Conservation (phyloP, 1,140 invertebrate genomes). For the Panonychus citri region DNA sequence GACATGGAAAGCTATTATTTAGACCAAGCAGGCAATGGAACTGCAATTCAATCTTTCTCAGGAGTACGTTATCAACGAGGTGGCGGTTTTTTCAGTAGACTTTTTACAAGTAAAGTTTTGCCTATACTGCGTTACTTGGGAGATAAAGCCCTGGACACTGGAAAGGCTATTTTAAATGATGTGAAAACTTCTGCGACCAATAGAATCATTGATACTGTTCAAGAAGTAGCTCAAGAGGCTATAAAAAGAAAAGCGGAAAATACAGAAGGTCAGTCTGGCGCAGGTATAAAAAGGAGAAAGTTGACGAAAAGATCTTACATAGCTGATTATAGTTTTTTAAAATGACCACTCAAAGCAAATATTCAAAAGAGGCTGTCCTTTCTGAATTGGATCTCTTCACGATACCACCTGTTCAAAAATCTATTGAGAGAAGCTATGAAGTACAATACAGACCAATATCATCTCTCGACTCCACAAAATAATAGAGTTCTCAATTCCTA, state of each 20-base stretch:
- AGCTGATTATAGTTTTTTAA: neutral
- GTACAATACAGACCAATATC: slow-evolving; percentile 24
- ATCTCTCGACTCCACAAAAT: slow-evolving; percentile 19
- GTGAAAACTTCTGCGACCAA: neutral
- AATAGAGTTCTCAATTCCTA: slow-evolving; percentile 23
- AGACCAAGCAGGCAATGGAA: neutral
- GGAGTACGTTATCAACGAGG: neutral
- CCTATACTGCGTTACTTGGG: neutral
- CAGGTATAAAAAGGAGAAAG: neutral
- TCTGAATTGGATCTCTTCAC: slow-evolving; percentile 25
- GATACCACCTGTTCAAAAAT: slow-evolving; percentile 23
- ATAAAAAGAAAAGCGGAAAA: neutral
- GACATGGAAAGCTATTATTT: neutral
- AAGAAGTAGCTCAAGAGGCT: neutral
- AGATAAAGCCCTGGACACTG: neutral
- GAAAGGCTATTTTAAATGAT: neutral
- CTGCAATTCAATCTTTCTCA: neutral
- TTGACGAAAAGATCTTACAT: neutral
- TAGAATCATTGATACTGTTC: neutral
- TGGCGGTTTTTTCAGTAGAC: neutral
- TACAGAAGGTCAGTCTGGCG: neutral
- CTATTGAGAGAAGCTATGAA: slow-evolving; percentile 19
- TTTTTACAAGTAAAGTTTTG: neutral
- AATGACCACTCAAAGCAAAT: slow-evolving; percentile 7
- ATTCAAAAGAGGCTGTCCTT: slow-evolving; percentile 1